These are phyloP conservation scores for Peromyscus maniculatus DNA, from an alignment of 2,113 vertebrate genomes.

Conservation along the genomic window DNA sequence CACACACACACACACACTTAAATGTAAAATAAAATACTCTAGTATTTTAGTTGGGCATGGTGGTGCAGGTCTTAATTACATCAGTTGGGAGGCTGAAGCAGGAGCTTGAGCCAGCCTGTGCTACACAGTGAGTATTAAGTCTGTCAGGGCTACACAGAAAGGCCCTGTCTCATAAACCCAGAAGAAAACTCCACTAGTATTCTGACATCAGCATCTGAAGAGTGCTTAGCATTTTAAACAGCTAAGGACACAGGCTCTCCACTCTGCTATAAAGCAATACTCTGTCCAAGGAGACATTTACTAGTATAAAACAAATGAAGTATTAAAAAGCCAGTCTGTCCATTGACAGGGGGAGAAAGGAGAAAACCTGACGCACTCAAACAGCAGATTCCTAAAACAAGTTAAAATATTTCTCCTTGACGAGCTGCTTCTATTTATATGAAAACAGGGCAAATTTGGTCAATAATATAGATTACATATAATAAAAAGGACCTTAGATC, in stretches of 20 bases:
- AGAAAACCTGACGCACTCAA: slow-evolving; percentile 60
- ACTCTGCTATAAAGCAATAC: slow-evolving; percentile 74
- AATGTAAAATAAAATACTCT: neutral
- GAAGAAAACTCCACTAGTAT: neutral
- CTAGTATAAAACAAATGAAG: slow-evolving; percentile 85
- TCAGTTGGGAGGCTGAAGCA: neutral
- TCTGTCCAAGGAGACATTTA: slow-evolving; percentile 80
- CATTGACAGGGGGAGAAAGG: slow-evolving; percentile 79
- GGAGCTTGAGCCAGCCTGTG: neutral
- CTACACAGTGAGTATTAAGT: neutral
- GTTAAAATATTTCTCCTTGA: slow-evolving; percentile 87
- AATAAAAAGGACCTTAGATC: slow-evolving; percentile 85
- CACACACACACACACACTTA: slow-evolving; percentile 77
- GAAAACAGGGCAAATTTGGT: slow-evolving; percentile 84
- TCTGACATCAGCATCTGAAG: slow-evolving; percentile 82
- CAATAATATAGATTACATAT: slow-evolving; percentile 88
- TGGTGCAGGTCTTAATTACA: neutral
- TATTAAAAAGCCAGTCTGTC: slow-evolving; percentile 86
- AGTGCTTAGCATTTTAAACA: slow-evolving; percentile 85
- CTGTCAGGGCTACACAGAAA: neutral
- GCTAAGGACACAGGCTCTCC: slow-evolving; percentile 72
- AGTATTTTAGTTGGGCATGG: slow-evolving; percentile 1
- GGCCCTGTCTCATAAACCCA: neutral
- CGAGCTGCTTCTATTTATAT: slow-evolving; percentile 86
- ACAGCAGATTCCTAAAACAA: slow-evolving; percentile 82